Evolutionary conservation across 64 coral and sea anemone genomes (phyloP).

Genomic region (Montipora sp.): DNA sequence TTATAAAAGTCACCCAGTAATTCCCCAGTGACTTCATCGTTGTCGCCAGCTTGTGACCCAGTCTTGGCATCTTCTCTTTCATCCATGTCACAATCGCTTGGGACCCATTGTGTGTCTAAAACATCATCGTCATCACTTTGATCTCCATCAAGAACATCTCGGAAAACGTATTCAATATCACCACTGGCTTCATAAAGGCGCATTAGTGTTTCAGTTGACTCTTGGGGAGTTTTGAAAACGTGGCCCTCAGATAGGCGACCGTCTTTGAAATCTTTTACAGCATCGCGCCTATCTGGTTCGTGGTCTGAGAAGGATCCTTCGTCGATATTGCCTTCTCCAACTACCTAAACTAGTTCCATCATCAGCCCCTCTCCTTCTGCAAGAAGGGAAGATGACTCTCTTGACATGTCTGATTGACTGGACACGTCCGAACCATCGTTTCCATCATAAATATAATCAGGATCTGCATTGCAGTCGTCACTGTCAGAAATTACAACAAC

Average conservation of each 20-base stretch:
- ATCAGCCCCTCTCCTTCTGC: too few species aligned
- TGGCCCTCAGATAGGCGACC: neutral
- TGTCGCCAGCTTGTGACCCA: neutral
- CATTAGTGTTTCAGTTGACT: neutral
- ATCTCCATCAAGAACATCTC: neutral
- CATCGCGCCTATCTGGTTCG: neutral
- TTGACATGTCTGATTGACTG: too few species aligned
- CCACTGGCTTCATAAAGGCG: neutral
- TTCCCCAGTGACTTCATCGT: neutral
- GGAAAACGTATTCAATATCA: neutral
- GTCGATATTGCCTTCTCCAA: too few species aligned
- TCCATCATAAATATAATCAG: too few species aligned
- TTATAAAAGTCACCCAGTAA: constrained; percentile 10
- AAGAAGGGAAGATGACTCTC: too few species aligned
- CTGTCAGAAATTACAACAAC: neutral
- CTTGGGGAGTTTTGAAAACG: neutral
- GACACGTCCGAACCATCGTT: too few species aligned
- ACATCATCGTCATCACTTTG: constrained; percentile 1
- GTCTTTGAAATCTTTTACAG: neutral
- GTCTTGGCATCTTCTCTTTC: neutral
- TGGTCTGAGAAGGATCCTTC: neutral
- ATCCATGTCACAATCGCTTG: neutral
- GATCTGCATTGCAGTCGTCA: neutral
- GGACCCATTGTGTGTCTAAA: neutral
- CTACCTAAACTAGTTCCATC: too few species aligned